phyloP scores from a whole-genome alignment of 2,113 vertebrate genomes.

The Nibea coibor region DNA sequence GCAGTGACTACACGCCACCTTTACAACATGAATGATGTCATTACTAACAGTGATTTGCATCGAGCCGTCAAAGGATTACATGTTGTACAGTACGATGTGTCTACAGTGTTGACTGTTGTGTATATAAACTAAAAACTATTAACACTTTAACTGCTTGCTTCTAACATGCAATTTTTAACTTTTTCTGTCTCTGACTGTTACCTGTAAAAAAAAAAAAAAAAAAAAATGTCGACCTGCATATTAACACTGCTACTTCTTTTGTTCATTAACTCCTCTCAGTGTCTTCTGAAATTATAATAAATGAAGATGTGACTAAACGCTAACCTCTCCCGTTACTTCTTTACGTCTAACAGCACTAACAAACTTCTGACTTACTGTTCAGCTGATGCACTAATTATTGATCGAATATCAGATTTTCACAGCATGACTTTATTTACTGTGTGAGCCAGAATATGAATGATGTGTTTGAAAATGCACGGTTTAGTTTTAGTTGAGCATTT shows the following conservation, averaged over 20 bases:
- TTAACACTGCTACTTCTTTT: constrained; percentile 68
- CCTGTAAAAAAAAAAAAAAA: constrained; percentile 50
- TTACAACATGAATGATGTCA: constrained; percentile 30
- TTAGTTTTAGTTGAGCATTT: neutral
- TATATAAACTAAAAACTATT: constrained; percentile 76
- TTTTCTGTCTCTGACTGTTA: constrained; percentile 73
- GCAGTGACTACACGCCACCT: neutral
- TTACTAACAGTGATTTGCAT: constrained; percentile 46
- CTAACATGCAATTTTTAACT: constrained; percentile 70
- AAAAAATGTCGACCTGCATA: constrained; percentile 69
- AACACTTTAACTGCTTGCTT: constrained; percentile 79
- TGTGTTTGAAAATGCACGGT: neutral
- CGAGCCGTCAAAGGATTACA: constrained; percentile 41
- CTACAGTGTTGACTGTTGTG: constrained; percentile 71
- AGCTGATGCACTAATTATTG: constrained; percentile 4
- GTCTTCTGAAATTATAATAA: constrained; percentile 82
- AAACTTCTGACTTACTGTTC: neutral
- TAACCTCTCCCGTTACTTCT: constrained; percentile 65
- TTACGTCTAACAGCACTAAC: constrained; percentile 63
- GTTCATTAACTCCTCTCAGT: constrained; percentile 72
- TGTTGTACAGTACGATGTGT: constrained; percentile 55
- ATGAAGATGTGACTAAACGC: constrained; percentile 71
- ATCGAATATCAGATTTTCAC: constrained; percentile 3
- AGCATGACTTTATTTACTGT: constrained; percentile 3
- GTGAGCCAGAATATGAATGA: neutral